These are phyloP conservation scores for Dicranocentrus wangi DNA, from an alignment of 2,888 invertebrate species.

Conservation along the genomic window DNA sequence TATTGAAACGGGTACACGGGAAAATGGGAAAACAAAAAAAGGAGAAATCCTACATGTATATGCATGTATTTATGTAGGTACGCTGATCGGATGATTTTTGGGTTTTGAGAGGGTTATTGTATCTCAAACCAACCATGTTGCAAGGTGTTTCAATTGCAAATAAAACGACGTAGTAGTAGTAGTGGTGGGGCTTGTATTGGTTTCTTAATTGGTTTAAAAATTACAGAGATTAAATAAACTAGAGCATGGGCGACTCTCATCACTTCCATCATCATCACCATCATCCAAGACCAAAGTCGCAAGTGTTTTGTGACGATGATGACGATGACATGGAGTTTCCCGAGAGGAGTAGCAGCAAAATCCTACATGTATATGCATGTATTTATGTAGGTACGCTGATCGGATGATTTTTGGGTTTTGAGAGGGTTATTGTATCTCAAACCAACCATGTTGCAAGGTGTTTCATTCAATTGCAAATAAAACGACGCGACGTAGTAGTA, in stretches of 20 bases:
- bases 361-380: background rate
- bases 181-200: background rate
- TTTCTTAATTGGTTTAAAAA: background rate
- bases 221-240: background rate
- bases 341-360: constrained; percentile 42
- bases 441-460: too few species aligned
- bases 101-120: too few species aligned
- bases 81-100: too few species aligned
- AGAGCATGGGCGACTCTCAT: constrained; percentile 45
- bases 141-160: background rate
- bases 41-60: too few species aligned
- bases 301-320: constrained; percentile 58
- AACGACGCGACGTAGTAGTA: background rate
- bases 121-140: too few species aligned
- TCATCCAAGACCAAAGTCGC: constrained; percentile 50
- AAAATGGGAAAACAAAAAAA: too few species aligned
- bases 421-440: too few species aligned
- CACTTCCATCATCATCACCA: constrained; percentile 51
- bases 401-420: too few species aligned
- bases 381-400: background rate
- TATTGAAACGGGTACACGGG: too few species aligned
- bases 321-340: constrained; percentile 57
- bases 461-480: background rate
- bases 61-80: background rate
- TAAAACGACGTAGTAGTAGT: background rate